A percentile compares a stretch with the other conserved stretches of the same genome.
Evolutionary conservation across 2,888 invertebrate species (phyloP).

Genomic region (Atrina japonica): DNA sequence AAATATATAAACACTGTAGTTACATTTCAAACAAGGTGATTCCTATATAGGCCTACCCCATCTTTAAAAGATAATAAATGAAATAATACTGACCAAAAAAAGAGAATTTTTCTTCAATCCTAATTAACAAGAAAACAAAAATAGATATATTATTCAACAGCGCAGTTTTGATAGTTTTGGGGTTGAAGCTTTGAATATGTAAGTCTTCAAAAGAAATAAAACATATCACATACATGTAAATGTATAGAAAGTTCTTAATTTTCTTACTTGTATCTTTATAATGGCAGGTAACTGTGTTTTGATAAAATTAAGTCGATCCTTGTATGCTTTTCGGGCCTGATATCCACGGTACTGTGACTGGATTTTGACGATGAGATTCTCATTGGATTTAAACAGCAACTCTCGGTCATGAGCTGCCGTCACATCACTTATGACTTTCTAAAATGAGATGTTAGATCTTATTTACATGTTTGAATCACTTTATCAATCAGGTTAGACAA

Average conservation of each 20-base stretch:
- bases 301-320: slow-evolving; percentile 66
- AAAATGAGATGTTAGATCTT: slow-evolving; percentile 33
- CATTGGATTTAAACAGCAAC: slow-evolving; percentile 76
- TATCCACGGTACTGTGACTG: slow-evolving; percentile 86
- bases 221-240: background rate
- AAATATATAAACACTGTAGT: background rate
- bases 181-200: too few species aligned
- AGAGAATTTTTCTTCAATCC: too few species aligned
- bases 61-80: too few species aligned
- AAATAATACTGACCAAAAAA: too few species aligned
- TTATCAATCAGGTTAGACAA: too few species aligned
- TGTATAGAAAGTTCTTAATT: too few species aligned
- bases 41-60: too few species aligned
- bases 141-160: too few species aligned
- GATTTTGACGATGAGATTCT: slow-evolving; percentile 82
- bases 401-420: slow-evolving; percentile 76
- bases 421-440: slow-evolving; percentile 75
- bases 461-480: too few species aligned
- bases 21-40: too few species aligned
- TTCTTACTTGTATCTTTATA: slow-evolving; percentile 79
- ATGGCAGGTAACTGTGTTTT: slow-evolving; percentile 73
- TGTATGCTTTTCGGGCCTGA: slow-evolving; percentile 83
- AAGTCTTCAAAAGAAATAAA: background rate
- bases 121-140: too few species aligned
- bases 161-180: too few species aligned